Evolutionary conservation across 2,888 invertebrate genomes (phyloP), one percentile per base, ranked within the genome.

Genomic region (Carcina quercana): DNA sequence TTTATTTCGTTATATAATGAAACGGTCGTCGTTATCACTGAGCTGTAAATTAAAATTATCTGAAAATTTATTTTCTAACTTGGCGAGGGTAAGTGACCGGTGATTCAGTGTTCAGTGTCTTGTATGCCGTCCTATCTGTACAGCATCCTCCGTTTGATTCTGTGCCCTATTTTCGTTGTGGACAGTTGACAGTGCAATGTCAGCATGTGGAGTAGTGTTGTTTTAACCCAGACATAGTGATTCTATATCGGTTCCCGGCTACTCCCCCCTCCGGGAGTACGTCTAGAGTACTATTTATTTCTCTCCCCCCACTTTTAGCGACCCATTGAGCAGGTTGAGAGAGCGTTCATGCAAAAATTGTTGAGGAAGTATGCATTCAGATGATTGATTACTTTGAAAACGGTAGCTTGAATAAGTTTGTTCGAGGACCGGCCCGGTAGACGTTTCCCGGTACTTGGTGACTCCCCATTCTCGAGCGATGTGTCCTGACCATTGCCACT

Each of bases 11-110:
- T n/a, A n/a, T n/a, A n/a, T n/a, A n/a, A n/a, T n/a, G n/a, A n/a
- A n/a, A n/a, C n/a, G n/a, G n/a, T n/a, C n/a, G n/a, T n/a, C n/a
- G n/a, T n/a, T n/a, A n/a, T n/a, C n/a, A n/a, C n/a, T n/a, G n/a
- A n/a, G n/a, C n/a, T n/a, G n/a, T n/a, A 24, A 24, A 27, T 10
- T 15, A 15, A 10, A 29, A 36, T 53, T 53, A 54, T 55, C 50
- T 49, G 50, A 53, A 60, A 53, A 59, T 59, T 50, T 65, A 68
- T 70, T 70, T 71, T 62, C 61, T 54, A 52, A 58, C 64, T 51
- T 43, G 53, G 60, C 56, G 55, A 66, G 69, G 72, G 72, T 73
- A 73, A 72, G 67, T 65, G 72, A 73, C 72, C 72, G 67, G 51
- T 71, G 73, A 72, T 51, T 73, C 73, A 72, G 38, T 8, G 24